Conservation (phyloP, 2,113 vertebrate genomes). For the Leucoraja erinaceus region DNA sequence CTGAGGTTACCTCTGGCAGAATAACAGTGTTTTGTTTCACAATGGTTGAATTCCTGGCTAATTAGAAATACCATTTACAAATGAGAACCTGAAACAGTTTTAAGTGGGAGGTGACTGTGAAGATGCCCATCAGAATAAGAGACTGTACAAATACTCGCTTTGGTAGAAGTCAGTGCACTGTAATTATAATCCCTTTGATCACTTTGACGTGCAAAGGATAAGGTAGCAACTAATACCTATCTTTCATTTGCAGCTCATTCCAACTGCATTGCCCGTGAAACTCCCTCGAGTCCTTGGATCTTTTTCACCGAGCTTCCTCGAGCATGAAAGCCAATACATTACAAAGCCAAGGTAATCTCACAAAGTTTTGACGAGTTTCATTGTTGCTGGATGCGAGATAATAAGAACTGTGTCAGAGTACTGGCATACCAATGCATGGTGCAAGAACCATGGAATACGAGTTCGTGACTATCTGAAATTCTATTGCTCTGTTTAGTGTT, state of each 20-base stretch:
- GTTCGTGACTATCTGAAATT: not conserved
- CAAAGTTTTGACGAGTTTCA: not conserved
- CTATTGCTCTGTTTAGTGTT: not conserved
- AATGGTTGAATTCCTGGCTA: not conserved
- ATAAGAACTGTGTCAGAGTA: not conserved
- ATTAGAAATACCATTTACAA: slow-evolving; percentile 27
- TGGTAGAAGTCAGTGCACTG: not conserved
- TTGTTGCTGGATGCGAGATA: not conserved
- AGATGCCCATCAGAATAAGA: not conserved
- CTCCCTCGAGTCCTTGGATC: slow-evolving; percentile 12
- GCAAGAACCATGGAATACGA: not conserved
- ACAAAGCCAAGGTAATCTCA: not conserved
- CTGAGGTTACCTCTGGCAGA: not conserved
- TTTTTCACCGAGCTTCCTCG: not conserved
- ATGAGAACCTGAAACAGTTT: not conserved
- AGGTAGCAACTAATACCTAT: slow-evolving; percentile 6
- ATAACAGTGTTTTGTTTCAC: not conserved
- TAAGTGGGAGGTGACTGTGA: not conserved
- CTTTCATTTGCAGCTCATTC: slow-evolving; percentile 20
- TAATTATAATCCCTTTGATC: slow-evolving; percentile 32
- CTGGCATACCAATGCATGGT: not conserved
- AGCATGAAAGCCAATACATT: not conserved
- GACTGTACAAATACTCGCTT: slow-evolving; percentile 24
- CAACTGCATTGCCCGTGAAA: slow-evolving; percentile 10
- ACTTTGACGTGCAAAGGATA: slow-evolving; percentile 22